phyloP scores from a whole-genome alignment of 2,797 vertebrate genomes.

The Cottoperca gobio region DNA sequence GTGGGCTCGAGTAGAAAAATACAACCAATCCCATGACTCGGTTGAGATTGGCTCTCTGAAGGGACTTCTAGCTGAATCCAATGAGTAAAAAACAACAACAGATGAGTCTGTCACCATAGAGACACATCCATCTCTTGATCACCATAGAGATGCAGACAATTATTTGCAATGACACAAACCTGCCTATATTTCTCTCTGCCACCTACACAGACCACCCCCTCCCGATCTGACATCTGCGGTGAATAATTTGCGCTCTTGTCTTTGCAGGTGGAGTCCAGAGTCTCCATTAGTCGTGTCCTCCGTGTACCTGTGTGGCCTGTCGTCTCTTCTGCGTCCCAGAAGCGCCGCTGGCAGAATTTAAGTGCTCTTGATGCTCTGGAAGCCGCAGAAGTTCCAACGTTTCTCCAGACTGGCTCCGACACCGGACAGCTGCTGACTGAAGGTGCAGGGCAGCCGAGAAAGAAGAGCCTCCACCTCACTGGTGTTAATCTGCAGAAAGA shows the following conservation, averaged over 20 bases:
- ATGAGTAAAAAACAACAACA: neutral
- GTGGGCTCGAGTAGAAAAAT: constrained; percentile 6
- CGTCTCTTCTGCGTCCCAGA: constrained; percentile 73
- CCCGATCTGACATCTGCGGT: constrained; percentile 26
- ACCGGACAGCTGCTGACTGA: constrained; percentile 89
- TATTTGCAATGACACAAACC: constrained; percentile 30
- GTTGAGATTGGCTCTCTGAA: constrained; percentile 17
- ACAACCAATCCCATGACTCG: neutral
- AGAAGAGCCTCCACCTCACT: constrained; percentile 90
- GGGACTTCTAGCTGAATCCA: constrained; percentile 29
- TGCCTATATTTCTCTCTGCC: constrained; percentile 31
- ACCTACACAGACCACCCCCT: constrained; percentile 1
- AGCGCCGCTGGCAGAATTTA: constrained; percentile 58
- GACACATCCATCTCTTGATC: constrained; percentile 18
- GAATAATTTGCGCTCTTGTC: constrained; percentile 32
- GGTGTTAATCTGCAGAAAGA: constrained; percentile 87
- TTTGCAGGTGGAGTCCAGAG: neutral
- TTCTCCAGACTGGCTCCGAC: constrained; percentile 88
- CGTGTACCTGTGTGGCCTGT: constrained; percentile 25
- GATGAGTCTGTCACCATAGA: constrained; percentile 35
- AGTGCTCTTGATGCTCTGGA: constrained; percentile 85
- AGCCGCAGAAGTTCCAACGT: constrained; percentile 89
- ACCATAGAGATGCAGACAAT: constrained; percentile 38
- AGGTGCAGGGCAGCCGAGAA: constrained; percentile 89
- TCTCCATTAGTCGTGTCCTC: constrained; percentile 5